These are phyloP conservation scores for Carcinoscorpius rotundicauda DNA, from an alignment of 1,140 invertebrate species.

Conservation along the genomic window DNA sequence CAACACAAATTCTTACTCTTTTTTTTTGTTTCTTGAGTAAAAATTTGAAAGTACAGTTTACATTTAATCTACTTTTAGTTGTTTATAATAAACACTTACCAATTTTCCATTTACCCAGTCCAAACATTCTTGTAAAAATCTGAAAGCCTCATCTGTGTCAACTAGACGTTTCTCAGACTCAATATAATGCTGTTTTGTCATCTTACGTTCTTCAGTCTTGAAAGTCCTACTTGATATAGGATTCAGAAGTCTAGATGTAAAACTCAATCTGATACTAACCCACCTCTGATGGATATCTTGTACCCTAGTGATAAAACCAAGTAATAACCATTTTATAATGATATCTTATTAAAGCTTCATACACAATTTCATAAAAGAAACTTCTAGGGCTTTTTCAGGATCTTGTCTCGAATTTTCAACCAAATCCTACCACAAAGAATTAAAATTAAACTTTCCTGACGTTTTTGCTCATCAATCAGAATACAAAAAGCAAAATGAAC, in stretches of 20 bases:
- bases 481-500: too few species aligned
- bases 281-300: constrained; percentile 85
- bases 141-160: constrained; percentile 82
- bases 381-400: background rate
- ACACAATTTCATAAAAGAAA: background rate
- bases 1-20: too few species aligned
- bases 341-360: background rate
- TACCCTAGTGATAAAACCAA: constrained; percentile 44
- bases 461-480: background rate
- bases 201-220: constrained; percentile 71
- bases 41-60: background rate
- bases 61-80: background rate
- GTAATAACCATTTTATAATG: background rate
- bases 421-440: background rate
- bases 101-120: constrained; percentile 82
- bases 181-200: constrained; percentile 40
- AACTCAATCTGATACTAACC: constrained; percentile 63
- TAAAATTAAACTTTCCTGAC: background rate
- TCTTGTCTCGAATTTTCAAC: background rate
- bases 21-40: too few species aligned
- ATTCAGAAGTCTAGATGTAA: constrained; percentile 70
- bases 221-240: constrained; percentile 53
- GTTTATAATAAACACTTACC: constrained; percentile 9
- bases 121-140: constrained; percentile 73
- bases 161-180: constrained; percentile 74